These are phyloP conservation scores for Lethenteron reissneri DNA, from an alignment of 2,113 vertebrate species.

Conservation along the genomic window DNA sequence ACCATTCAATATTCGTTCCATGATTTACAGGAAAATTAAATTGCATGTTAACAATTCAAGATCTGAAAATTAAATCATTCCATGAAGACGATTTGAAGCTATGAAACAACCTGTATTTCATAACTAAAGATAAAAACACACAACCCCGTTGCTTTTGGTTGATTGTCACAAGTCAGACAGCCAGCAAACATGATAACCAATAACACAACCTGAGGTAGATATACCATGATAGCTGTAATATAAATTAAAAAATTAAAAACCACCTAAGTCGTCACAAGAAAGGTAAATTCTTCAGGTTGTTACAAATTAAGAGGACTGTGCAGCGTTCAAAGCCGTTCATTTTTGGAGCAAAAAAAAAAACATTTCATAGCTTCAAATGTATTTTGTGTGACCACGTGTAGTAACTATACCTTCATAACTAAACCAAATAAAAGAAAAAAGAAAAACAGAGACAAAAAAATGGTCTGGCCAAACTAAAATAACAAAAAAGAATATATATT, in stretches of 20 bases:
- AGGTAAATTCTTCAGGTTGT: background rate
- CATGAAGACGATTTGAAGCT: conserved; percentile 3
- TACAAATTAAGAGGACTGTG: conserved; percentile 1
- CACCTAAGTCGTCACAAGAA: background rate
- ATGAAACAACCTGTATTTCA: background rate
- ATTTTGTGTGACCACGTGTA: background rate
- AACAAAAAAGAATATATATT: background rate
- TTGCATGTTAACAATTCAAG: background rate
- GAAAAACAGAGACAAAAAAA: background rate
- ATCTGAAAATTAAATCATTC: background rate
- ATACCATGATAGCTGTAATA: background rate
- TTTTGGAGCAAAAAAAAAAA: conserved; percentile 1
- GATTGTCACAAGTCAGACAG: background rate
- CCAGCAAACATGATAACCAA: background rate
- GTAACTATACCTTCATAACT: background rate
- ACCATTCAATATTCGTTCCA: background rate
- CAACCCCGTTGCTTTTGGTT: background rate
- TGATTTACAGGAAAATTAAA: background rate
- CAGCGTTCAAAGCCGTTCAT: background rate
- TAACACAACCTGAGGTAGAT: conserved; percentile 5
- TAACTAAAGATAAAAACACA: background rate
- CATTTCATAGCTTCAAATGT: conserved; percentile 6
- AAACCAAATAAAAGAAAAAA: background rate
- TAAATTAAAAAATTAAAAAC: background rate
- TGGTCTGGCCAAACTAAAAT: background rate